These are phyloP conservation scores for Phalera bucephala DNA, from an alignment of 2,888 invertebrate species.

Conservation along the genomic window DNA sequence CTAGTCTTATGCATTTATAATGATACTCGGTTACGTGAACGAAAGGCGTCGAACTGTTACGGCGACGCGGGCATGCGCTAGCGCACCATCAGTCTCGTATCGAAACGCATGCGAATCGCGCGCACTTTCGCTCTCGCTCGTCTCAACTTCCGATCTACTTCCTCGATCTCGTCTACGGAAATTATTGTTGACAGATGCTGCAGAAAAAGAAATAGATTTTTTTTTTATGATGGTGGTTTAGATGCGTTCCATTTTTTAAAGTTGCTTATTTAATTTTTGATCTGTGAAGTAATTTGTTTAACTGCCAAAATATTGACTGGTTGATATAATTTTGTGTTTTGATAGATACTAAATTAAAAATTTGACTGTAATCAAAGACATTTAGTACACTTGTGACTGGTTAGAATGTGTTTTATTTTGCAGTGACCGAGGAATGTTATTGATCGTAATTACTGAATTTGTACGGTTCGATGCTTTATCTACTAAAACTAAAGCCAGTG, in stretches of 20 bases:
- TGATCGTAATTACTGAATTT: too few species aligned
- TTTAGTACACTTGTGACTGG: too few species aligned
- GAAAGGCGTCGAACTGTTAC: constrained; percentile 38
- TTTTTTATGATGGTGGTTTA: not conserved
- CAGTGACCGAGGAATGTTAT: too few species aligned
- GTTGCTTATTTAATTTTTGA: too few species aligned
- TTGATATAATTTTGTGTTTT: too few species aligned
- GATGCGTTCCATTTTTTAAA: not conserved
- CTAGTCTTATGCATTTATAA: constrained; percentile 22
- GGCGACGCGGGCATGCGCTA: constrained; percentile 28
- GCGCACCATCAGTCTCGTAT: constrained; percentile 56
- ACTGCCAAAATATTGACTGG: too few species aligned
- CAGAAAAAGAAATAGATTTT: not conserved
- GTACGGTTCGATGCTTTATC: too few species aligned
- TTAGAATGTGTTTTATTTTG: too few species aligned
- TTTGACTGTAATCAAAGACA: too few species aligned
- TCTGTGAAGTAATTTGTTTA: too few species aligned
- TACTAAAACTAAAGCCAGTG: too few species aligned
- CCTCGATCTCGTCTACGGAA: constrained; percentile 22
- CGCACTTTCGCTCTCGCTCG: constrained; percentile 74
- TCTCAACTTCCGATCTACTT: constrained; percentile 46
- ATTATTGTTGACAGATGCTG: constrained; percentile 1
- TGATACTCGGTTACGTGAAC: constrained; percentile 62
- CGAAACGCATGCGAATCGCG: constrained; percentile 62
- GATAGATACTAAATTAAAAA: too few species aligned